Evolutionary conservation across 2,888 invertebrate species (phyloP).

Genomic region (Philereme vetulata): DNA sequence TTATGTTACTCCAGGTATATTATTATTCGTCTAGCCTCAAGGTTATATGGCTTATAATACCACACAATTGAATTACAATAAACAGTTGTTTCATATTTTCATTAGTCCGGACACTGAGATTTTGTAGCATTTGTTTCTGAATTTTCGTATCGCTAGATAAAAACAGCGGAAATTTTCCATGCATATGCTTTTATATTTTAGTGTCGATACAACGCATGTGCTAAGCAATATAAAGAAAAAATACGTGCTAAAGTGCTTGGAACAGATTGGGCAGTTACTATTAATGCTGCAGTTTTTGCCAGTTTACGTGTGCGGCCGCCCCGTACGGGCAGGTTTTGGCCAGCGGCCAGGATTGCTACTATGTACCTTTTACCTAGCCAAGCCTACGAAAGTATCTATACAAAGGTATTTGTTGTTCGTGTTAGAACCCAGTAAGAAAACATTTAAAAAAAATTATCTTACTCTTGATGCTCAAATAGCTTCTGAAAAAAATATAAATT

Average conservation of each 20-base stretch:
- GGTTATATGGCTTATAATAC: too few species aligned
- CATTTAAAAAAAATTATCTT: background rate
- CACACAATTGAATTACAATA: too few species aligned
- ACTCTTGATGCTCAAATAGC: background rate
- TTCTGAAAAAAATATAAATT: too few species aligned
- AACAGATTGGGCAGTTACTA: constrained; percentile 44
- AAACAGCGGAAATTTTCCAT: background rate
- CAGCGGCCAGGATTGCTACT: constrained; percentile 51
- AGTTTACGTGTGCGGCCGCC: constrained; percentile 54
- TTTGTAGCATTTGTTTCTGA: too few species aligned
- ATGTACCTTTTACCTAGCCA: constrained; percentile 45
- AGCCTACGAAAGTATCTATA: constrained; percentile 41
- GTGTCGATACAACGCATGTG: constrained; percentile 36
- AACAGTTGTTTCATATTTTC: too few species aligned
- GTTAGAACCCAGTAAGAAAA: constrained; percentile 1
- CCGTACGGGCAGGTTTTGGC: constrained; percentile 55
- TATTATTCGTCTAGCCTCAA: background rate
- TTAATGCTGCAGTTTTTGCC: constrained; percentile 49
- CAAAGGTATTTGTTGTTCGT: background rate
- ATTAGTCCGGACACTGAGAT: too few species aligned
- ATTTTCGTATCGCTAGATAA: too few species aligned
- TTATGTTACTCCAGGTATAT: too few species aligned
- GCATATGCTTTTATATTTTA: constrained; percentile 23
- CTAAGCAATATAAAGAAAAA: constrained; percentile 36
- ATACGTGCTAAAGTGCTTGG: constrained; percentile 38